These are phyloP conservation scores for Camponotus floridanus DNA, from an alignment of 1,140 invertebrate genomes.

Conservation along the genomic window DNA sequence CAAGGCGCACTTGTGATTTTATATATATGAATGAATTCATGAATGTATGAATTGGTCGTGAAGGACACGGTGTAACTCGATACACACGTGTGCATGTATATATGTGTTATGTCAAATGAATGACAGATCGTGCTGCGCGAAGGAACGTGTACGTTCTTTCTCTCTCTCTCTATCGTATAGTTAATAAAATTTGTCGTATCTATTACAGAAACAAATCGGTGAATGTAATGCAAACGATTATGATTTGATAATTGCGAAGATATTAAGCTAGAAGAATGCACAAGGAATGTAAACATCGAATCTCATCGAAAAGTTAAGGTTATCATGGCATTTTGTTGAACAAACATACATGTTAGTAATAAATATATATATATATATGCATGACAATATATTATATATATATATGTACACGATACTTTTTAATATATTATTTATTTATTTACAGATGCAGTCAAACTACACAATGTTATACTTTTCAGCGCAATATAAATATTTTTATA, in stretches of 20 bases:
- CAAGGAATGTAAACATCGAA: neutral
- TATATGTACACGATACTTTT: neutral
- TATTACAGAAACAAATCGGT: neutral
- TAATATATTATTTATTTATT: slow-evolving; percentile 32
- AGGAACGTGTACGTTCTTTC: neutral
- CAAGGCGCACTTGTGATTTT: neutral
- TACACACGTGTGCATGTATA: too few species aligned
- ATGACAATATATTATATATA: neutral
- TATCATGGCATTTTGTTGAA: slow-evolving; percentile 12
- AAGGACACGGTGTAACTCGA: neutral
- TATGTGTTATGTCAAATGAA: too few species aligned
- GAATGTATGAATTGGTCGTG: neutral
- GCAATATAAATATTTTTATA: neutral
- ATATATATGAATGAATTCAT: too few species aligned
- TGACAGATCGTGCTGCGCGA: too few species aligned
- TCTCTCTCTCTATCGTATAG: too few species aligned
- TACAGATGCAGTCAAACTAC: neutral
- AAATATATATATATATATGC: neutral
- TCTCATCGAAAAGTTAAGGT: slow-evolving; percentile 18
- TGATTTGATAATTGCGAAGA: neutral
- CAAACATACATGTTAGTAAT: neutral
- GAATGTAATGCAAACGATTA: neutral
- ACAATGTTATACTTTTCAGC: neutral
- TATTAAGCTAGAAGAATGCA: neutral
- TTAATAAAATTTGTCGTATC: neutral